These are phyloP conservation scores for Corapipo altera DNA, from an alignment of 2,113 vertebrate genomes.

Conservation along the genomic window DNA sequence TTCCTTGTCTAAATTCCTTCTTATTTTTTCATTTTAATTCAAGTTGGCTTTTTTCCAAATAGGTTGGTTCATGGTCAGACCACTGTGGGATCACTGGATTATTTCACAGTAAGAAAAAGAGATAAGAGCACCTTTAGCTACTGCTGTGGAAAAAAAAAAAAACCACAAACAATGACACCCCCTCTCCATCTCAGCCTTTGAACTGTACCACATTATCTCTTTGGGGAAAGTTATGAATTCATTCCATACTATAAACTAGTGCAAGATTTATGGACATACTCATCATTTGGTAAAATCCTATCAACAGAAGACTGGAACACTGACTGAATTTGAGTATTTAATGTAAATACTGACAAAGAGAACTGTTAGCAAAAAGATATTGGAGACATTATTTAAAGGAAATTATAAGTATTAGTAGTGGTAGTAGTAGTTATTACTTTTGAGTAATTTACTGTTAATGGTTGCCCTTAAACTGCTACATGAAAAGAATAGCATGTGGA, in stretches of 20 bases:
- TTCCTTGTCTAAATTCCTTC: conserved; percentile 66
- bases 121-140: conserved; percentile 71
- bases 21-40: conserved; percentile 19
- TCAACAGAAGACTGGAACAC: background rate
- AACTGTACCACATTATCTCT: conserved; percentile 66
- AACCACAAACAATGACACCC: background rate
- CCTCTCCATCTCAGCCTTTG: conserved; percentile 41
- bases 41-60: conserved; percentile 57
- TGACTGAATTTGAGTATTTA: background rate
- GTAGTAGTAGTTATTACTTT: background rate
- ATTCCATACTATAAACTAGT: background rate
- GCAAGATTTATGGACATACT: conserved; percentile 42
- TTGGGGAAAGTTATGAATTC: conserved; percentile 45
- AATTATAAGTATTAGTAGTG: background rate
- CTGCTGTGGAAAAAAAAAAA: background rate
- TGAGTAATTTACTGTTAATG: background rate
- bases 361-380: background rate
- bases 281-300: conserved; percentile 23
- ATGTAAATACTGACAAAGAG: background rate
- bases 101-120: conserved; percentile 61
- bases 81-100: conserved; percentile 53
- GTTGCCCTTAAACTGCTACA: background rate
- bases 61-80: conserved; percentile 66
- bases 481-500: background rate
- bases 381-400: background rate